Percentiles rank a stretch among this genome's conserved stretches.
Conservation (phyloP, 2,888 invertebrate species). For the Latrodectus hesperus region DNA sequence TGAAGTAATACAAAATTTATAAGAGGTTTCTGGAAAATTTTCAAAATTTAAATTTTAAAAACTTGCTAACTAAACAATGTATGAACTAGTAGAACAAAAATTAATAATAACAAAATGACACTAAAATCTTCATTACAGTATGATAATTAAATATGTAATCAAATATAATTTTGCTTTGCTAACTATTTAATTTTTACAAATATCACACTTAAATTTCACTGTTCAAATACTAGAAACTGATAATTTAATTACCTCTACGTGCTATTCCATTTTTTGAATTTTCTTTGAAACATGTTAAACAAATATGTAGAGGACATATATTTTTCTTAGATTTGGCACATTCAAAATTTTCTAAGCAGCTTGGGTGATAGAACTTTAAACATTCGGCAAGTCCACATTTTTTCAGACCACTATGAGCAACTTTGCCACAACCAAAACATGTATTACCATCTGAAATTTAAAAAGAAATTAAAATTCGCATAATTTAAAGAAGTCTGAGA, state of each 20-base stretch:
- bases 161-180: no score
- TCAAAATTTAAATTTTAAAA: no score
- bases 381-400: slow-evolving; percentile 78
- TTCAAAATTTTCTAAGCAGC: slow-evolving; percentile 84
- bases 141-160: no score
- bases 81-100: no score
- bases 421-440: slow-evolving; percentile 68
- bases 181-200: background rate
- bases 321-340: slow-evolving; percentile 75
- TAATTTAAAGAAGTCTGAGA: background rate
- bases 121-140: no score
- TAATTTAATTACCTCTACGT: slow-evolving; percentile 18
- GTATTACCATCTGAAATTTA: slow-evolving; percentile 44
- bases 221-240: background rate
- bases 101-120: no score
- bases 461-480: background rate
- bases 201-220: background rate
- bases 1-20: no score
- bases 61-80: no score
- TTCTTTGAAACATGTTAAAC: slow-evolving; percentile 89
- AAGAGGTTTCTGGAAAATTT: no score
- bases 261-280: slow-evolving; percentile 76
- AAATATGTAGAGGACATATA: slow-evolving; percentile 87
- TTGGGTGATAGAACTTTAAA: slow-evolving; percentile 83
- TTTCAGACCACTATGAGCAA: slow-evolving; percentile 10